These are phyloP conservation scores for Psittacula cyanocephala DNA, from an alignment of 2,113 vertebrate species.

Conservation along the genomic window DNA sequence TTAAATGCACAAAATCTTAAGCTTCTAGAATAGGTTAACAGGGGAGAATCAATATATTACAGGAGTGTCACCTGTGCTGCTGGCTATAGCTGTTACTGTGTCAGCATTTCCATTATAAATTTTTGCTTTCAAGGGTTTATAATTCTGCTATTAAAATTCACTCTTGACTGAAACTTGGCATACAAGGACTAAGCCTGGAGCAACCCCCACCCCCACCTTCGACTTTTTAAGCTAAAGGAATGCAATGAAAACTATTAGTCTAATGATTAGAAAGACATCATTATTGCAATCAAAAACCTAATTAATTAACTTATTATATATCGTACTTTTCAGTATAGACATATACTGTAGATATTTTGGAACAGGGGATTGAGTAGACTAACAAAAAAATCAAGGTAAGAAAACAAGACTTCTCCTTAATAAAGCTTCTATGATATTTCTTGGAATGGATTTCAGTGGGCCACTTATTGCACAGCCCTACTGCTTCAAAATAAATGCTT, in stretches of 20 bases:
- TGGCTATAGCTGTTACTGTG: conserved; percentile 43
- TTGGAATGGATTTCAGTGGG: neutral
- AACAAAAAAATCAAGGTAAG: neutral
- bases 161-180: conserved; percentile 59
- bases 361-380: neutral
- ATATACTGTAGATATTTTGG: neutral
- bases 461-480: neutral
- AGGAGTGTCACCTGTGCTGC: conserved; percentile 34
- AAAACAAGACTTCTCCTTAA: neutral
- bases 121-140: conserved; percentile 61
- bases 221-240: conserved; percentile 35
- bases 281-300: neutral
- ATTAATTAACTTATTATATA: conserved; percentile 3
- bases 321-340: neutral
- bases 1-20: neutral
- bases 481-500: neutral
- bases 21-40: conserved; percentile 28
- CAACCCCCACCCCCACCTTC: neutral
- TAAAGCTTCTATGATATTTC: fast-evolving
- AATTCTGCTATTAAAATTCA: conserved; percentile 52
- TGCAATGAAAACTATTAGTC: conserved; percentile 52
- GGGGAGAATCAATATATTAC: conserved; percentile 13
- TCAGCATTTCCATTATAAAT: conserved; percentile 63
- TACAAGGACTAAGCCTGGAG: conserved; percentile 44
- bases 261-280: conserved; percentile 22